Percentiles rank a stretch among this genome's conserved stretches.
phyloP scores from a whole-genome alignment of 2,797 vertebrate species.

The Caiman crocodilus region DNA sequence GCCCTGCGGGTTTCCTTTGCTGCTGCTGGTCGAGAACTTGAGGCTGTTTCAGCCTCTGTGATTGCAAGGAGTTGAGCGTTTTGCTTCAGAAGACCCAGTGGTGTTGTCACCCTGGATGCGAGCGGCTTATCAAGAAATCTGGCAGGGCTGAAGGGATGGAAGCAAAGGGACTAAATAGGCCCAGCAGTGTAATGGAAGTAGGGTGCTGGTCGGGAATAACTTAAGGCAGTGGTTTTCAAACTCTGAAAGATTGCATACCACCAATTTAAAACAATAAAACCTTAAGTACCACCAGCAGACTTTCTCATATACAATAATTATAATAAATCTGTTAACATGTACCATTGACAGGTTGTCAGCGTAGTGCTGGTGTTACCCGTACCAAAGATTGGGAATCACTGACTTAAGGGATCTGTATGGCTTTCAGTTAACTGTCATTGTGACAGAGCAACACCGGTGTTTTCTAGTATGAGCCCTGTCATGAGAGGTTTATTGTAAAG shows the following conservation, averaged over 20 bases:
- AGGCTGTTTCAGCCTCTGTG: not conserved
- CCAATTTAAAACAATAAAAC: too few species aligned
- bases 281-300: too few species aligned
- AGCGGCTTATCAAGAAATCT: not conserved
- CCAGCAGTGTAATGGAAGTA: not conserved
- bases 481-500: not conserved
- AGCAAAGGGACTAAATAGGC: not conserved
- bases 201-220: not conserved
- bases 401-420: not conserved
- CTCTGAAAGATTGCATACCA: too few species aligned
- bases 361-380: too few species aligned
- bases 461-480: not conserved
- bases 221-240: not conserved
- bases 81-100: not conserved
- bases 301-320: too few species aligned
- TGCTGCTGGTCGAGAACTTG: too few species aligned
- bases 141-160: not conserved
- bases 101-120: too few species aligned
- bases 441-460: not conserved
- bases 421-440: not conserved
- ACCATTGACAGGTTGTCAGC: too few species aligned
- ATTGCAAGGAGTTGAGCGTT: not conserved
- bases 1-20: too few species aligned
- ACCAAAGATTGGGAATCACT: too few species aligned
- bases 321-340: too few species aligned